A percentile compares a stretch with the other conserved stretches of the same genome.
These are phyloP conservation scores for Halichoeres trimaculatus DNA, from an alignment of 2,113 vertebrate species.

Conservation along the genomic window DNA sequence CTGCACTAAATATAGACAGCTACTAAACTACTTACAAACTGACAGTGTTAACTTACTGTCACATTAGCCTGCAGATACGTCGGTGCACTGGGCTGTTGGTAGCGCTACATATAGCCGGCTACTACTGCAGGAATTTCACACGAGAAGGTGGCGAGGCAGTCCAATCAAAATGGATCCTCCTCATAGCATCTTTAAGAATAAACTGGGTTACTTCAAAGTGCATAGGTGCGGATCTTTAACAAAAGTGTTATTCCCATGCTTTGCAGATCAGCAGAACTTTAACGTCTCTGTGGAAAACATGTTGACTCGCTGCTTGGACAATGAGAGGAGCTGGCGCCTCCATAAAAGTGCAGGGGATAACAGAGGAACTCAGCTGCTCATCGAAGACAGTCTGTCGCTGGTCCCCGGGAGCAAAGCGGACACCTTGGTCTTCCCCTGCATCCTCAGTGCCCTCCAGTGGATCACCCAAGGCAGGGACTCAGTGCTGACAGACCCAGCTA, in stretches of 20 bases:
- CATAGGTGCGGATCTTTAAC: too few species aligned
- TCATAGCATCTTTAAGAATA: too few species aligned
- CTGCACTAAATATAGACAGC: too few species aligned
- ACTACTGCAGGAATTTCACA: too few species aligned
- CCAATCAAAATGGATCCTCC: too few species aligned
- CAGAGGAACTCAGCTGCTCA: slow-evolving; percentile 70
- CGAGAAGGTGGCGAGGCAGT: too few species aligned
- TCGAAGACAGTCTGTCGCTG: slow-evolving; percentile 71
- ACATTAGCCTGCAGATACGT: too few species aligned
- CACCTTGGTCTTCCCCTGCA: slow-evolving; percentile 92
- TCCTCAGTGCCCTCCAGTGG: slow-evolving; percentile 93
- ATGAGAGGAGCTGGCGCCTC: slow-evolving; percentile 88
- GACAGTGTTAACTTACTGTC: too few species aligned
- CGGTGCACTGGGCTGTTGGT: too few species aligned
- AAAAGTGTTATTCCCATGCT: neutral
- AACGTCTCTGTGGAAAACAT: slow-evolving; percentile 92
- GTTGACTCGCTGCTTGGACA: slow-evolving; percentile 91
- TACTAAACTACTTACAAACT: too few species aligned
- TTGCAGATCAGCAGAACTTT: slow-evolving; percentile 94
- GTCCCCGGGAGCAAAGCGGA: slow-evolving; percentile 59
- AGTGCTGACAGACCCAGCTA: slow-evolving; percentile 52
- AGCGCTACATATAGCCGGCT: too few species aligned
- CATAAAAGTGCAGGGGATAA: slow-evolving; percentile 74
- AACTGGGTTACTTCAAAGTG: too few species aligned
- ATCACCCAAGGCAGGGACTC: slow-evolving; percentile 89